Base-by-base conservation (phyloP, 2,888 invertebrate species). In the Ptilodon capucinus region DNA sequence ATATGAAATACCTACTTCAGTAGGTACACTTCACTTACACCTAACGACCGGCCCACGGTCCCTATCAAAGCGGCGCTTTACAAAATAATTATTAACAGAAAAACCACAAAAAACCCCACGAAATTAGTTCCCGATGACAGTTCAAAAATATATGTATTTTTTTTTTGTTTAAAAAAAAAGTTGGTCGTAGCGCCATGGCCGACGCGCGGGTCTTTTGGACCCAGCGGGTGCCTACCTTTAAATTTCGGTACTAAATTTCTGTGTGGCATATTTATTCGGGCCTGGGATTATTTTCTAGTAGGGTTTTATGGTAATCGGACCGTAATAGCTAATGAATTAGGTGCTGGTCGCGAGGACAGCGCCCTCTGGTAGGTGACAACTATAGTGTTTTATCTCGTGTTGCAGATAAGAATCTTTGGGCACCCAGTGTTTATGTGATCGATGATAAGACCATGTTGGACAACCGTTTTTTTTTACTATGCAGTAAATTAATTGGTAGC, bases 61-160 rank as follows among this genome's bases (percentile, higher is more conserved):
- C 38, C 18, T 56, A 60, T 60, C 72, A 74, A 68, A 72, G 80
- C 76, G 74, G 74, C 75, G 71, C 74, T 78, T 73, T 77, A 84
- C 80, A 72, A 82, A 86, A 87, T 84, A 85, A 86, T 81, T 81
- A 84, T 79, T 78, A 81, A 77, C 77, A 82, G 78, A 81, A 83
- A 86, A 83, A 85, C 80, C 74, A 88, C 82, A 87, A 88, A 88
- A 86, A 89, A 82, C 81, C 68, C 68, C 74, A 67, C 82, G 79
- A 90, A 89, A 91, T 91, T 89, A 91, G 89, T 90, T 91, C 89
- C 84, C 90, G 90, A 91, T 91, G 90, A 91, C 90, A 91, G 86
- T 86, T 81, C 79, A 89, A 87, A 89, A 89, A 88, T 87, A 86
- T 86, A 81, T 82, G 79, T 84, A 80, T 74, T 75, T 79, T 85